A percentile compares a stretch with the other conserved stretches of the same genome.
phyloP scores from a whole-genome alignment of 35 echinoderm and acorn worm species.

The Ophiothrix spiculata region DNA sequence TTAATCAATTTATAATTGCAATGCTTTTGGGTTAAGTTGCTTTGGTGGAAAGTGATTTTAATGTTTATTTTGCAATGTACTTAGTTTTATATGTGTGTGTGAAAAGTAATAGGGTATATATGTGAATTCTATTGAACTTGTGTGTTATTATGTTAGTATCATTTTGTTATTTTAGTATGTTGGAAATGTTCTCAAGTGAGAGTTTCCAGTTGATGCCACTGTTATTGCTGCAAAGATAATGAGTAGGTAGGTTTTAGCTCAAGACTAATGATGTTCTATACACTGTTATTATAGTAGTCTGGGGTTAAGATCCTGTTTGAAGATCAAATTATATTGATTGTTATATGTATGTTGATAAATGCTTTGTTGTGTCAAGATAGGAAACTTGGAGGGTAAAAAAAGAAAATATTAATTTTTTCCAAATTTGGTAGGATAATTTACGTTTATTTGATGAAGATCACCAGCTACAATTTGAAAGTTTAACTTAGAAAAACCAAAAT shows the following conservation, averaged over 20 bases:
- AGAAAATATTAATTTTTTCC: too few species aligned
- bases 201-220: not conserved
- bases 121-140: not conserved
- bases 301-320: not conserved
- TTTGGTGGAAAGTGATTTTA: not conserved
- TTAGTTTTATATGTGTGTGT: not conserved
- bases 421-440: not conserved
- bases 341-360: too few species aligned
- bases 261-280: not conserved
- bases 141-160: not conserved
- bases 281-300: not conserved
- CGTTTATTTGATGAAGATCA: not conserved
- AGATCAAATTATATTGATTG: not conserved
- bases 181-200: not conserved
- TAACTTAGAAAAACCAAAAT: not conserved
- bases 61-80: not conserved
- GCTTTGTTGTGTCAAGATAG: too few species aligned
- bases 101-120: not conserved
- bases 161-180: not conserved
- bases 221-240: slow-evolving; percentile 6
- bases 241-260: not conserved
- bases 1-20: not conserved
- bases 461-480: not conserved
- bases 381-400: too few species aligned
- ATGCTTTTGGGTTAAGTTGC: not conserved